Evolutionary conservation across 2,113 vertebrate species (phyloP).

Genomic region (Microcebus griseorufus): DNA sequence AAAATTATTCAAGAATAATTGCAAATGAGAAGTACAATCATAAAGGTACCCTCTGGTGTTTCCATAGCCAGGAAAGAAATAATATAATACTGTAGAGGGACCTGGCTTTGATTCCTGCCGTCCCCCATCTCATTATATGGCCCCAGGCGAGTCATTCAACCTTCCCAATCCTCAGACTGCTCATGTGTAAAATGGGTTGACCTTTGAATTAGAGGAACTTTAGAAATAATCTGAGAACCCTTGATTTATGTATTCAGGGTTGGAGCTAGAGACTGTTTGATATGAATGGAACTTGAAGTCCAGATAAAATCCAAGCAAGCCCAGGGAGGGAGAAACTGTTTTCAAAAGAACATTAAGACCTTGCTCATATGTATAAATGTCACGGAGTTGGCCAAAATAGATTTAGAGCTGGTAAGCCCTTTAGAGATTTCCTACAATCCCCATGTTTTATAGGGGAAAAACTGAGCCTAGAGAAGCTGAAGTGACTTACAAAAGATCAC

Average conservation of each 20-base stretch:
- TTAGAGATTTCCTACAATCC: slow-evolving; percentile 55
- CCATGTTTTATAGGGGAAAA: not conserved
- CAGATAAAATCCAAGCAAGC: slow-evolving; percentile 23
- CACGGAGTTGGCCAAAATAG: not conserved
- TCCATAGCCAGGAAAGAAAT: not conserved
- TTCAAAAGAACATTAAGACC: slow-evolving; percentile 20
- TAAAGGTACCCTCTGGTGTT: not conserved
- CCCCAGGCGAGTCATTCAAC: not conserved
- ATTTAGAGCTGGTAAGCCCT: slow-evolving; percentile 48
- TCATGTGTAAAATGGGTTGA: not conserved
- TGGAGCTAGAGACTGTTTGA: not conserved
- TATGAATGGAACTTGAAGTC: slow-evolving; percentile 3
- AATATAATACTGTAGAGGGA: accelerated
- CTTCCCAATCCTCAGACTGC: not conserved
- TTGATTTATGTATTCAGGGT: slow-evolving; percentile 11
- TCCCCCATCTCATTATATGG: not conserved
- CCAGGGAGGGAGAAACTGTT: not conserved
- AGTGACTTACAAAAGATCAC: slow-evolving; percentile 49
- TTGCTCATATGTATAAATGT: slow-evolving; percentile 28
- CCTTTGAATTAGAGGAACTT: slow-evolving; percentile 38
- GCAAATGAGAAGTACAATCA: not conserved
- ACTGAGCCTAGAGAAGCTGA: slow-evolving; percentile 45
- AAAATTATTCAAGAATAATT: slow-evolving; percentile 39
- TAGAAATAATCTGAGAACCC: slow-evolving; percentile 18
- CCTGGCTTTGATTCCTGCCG: not conserved